Percentiles rank a stretch among this genome's conserved stretches.
These are phyloP conservation scores for Acanthococcus lagerstroemiae DNA, from an alignment of 2,888 invertebrate species.

Conservation along the genomic window DNA sequence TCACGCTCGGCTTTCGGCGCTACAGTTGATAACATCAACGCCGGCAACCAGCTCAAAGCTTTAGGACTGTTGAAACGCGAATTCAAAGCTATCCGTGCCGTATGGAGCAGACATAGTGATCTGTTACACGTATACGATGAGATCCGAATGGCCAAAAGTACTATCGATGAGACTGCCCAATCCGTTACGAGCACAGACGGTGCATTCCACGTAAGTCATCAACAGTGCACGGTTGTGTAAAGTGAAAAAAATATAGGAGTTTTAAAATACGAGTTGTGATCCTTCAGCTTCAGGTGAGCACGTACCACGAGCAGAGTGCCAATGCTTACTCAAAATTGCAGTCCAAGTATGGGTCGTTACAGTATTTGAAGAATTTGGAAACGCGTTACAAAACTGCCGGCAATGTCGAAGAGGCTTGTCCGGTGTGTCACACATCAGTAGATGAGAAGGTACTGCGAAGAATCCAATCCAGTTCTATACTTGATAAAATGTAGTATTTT, in stretches of 20 bases:
- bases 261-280: not conserved
- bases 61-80: constrained; percentile 55
- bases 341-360: constrained; percentile 51
- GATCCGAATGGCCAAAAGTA: constrained; percentile 54
- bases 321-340: constrained; percentile 42
- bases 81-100: constrained; percentile 45
- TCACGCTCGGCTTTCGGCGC: not conserved
- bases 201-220: too few relatives aligned
- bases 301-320: constrained; percentile 40
- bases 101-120: constrained; percentile 44
- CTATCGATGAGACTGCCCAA: constrained; percentile 38
- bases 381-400: constrained; percentile 45
- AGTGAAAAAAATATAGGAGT: too few relatives aligned
- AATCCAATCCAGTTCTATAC: not conserved
- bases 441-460: constrained; percentile 5
- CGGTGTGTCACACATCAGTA: constrained; percentile 4
- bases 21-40: constrained; percentile 41
- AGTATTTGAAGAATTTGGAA: constrained; percentile 54
- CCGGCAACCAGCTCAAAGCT: constrained; percentile 47
- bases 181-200: too few relatives aligned
- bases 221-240: too few relatives aligned
- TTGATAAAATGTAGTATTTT: too few relatives aligned
- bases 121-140: constrained; percentile 53
- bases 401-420: constrained; percentile 10
- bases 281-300: not conserved